Base-by-base conservation (phyloP, 2,888 invertebrate genomes). In the Onchidella celtica region DNA sequence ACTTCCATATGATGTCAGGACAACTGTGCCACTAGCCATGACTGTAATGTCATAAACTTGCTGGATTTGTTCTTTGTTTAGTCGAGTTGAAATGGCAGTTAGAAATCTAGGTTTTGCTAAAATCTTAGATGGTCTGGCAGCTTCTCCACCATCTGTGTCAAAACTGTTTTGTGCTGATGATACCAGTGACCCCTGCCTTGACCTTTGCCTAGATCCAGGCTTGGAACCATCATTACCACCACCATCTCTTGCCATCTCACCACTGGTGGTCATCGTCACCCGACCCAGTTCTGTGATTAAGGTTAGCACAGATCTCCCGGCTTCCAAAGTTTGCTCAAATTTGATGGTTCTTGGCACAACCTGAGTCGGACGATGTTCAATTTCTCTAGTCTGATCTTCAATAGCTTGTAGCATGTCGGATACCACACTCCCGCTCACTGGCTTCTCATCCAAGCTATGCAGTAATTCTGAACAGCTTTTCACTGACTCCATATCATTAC, bases 11-110 rank as follows among this genome's bases (percentile, higher is more conserved):
- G 59, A 47, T 3, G 75, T 76, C 81, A 81, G 75, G 70, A 81
- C 75, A n/a, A 75, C 47, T 21, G 27, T 40, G 36, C 81, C 81
- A 14, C 38, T 27, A 17, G 57, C 21, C 68, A 57, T 68, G 11
- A 81, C 81, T 0, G 75, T 59, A 24, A 81, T 69, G 69, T 76
- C 81, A 61, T 68, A 81, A 29, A 81, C 47, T 27, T 81, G 81
- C 34, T 59, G 69, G 4, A 55, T 36, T 1, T 61, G 17, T 21
- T 61, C 75, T 6, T 79, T 57, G 21, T 3, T 57, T 6, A 34
- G 9, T 34, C 21, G 29, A 24, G 59, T 59, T 24, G 59, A 61
- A 32, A 74, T 61, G 17, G 74, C 74, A 3, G 57, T 59, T 61
- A 74, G 21, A 74, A 74, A 74, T 36, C 32, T 74, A 11, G 74